These are phyloP conservation scores for Lottia scabra DNA, from an alignment of 2,888 invertebrate genomes.

Conservation along the genomic window DNA sequence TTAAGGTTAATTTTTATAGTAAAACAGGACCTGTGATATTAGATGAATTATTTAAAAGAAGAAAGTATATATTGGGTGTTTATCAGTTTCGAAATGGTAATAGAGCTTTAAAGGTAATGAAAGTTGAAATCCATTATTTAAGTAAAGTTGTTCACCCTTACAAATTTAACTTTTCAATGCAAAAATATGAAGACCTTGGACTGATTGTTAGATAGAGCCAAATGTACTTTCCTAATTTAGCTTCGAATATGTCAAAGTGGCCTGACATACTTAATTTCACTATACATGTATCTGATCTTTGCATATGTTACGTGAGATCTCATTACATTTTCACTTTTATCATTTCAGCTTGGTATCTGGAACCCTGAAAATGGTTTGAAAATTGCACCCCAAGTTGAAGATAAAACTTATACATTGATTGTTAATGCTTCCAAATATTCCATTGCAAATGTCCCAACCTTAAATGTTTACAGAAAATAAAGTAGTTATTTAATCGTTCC, in stretches of 20 bases:
- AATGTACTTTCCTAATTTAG: no score
- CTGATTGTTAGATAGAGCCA: no score
- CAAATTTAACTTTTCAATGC: no score
- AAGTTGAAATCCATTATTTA: no score
- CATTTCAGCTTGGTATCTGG: conserved; percentile 13
- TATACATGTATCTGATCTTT: no score
- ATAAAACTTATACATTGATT: not conserved
- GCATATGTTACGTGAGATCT: no score
- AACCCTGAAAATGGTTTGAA: conserved; percentile 8
- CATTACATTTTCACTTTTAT: no score
- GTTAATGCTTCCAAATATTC: not conserved
- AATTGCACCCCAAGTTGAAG: not conserved
- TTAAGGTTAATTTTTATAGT: conserved; percentile 24
- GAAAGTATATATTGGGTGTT: conserved; percentile 16
- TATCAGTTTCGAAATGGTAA: conserved; percentile 10
- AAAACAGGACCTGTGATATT: conserved; percentile 23
- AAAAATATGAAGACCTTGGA: no score
- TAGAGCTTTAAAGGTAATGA: conserved; percentile 10
- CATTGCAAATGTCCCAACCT: not conserved
- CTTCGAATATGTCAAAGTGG: no score
- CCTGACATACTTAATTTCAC: no score
- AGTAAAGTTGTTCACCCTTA: no score
- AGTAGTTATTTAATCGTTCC: no score
- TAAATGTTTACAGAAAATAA: not conserved
- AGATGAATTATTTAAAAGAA: conserved; percentile 18